These are phyloP conservation scores for Pocota personata DNA, from an alignment of 2,888 invertebrate species.

Conservation along the genomic window DNA sequence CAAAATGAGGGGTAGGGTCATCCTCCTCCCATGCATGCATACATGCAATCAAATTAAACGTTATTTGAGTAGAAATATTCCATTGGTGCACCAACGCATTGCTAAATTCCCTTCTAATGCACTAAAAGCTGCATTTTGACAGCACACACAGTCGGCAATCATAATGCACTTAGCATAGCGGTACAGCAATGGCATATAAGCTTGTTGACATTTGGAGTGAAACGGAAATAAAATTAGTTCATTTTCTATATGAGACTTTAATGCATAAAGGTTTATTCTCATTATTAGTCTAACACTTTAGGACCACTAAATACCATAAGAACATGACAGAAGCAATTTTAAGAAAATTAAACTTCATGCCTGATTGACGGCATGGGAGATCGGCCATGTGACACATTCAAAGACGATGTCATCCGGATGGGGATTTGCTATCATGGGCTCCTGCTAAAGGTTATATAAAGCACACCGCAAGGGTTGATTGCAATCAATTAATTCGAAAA, in stretches of 20 bases:
- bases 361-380: slow-evolving; percentile 1
- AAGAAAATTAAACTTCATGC: slow-evolving; percentile 33
- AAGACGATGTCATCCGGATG: background rate
- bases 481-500: slow-evolving; percentile 41
- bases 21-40: background rate
- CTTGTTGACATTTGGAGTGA: background rate
- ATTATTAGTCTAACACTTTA: background rate
- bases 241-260: background rate
- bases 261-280: background rate
- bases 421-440: background rate
- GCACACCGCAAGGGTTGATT: background rate
- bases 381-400: slow-evolving; percentile 24
- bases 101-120: background rate
- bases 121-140: slow-evolving; percentile 29
- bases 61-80: slow-evolving; percentile 51
- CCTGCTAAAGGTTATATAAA: slow-evolving; percentile 6
- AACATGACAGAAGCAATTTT: background rate
- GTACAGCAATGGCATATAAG: background rate
- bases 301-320: background rate
- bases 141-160: background rate
- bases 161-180: background rate
- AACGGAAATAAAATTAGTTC: background rate
- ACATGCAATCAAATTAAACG: slow-evolving; percentile 56
- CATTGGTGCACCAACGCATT: slow-evolving; percentile 17
- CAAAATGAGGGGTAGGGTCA: background rate